These are phyloP conservation scores for Tachypleus tridentatus DNA, from an alignment of 1,140 invertebrate species.

Conservation along the genomic window DNA sequence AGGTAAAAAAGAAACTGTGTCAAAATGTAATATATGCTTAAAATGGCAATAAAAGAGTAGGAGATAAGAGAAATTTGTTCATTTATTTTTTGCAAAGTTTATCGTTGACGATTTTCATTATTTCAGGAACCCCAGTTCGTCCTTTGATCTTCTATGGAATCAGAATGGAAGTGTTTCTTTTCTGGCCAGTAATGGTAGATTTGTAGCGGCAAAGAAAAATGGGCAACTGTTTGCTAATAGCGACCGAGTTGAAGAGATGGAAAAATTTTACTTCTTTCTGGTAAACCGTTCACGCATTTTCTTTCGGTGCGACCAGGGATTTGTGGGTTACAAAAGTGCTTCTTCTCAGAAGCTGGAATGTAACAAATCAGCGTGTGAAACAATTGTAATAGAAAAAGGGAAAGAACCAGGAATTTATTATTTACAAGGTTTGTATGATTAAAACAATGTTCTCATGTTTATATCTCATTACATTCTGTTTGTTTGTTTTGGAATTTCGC, in stretches of 20 bases:
- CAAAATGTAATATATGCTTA: too few relatives aligned
- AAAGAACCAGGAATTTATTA: too few relatives aligned
- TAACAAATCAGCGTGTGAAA: conserved; percentile 89
- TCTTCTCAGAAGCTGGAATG: conserved; percentile 75
- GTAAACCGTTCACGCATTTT: conserved; percentile 86
- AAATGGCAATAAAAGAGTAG: too few relatives aligned
- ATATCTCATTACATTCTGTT: too few relatives aligned
- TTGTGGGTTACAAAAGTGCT: conserved; percentile 78
- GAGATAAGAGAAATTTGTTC: too few relatives aligned
- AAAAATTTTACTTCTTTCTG: conserved; percentile 85
- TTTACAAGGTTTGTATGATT: too few relatives aligned
- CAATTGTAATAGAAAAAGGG: conserved; percentile 64
- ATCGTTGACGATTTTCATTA: too few relatives aligned
- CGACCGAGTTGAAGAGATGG: conserved; percentile 67
- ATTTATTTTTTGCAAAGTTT: too few relatives aligned
- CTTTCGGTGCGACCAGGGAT: conserved; percentile 91
- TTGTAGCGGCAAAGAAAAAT: conserved; percentile 80
- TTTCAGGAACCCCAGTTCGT: too few relatives aligned
- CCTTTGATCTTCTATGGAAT: conserved; percentile 81
- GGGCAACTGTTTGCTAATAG: conserved; percentile 84
- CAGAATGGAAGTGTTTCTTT: conserved; percentile 81
- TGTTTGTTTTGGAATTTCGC: too few relatives aligned
- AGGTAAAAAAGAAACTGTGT: too few relatives aligned
- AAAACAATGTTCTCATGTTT: too few relatives aligned
- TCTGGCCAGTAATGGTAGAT: conserved; percentile 88